Evolutionary conservation across 2,113 vertebrate species (phyloP).

Genomic region (Oncorhynchus masou): DNA sequence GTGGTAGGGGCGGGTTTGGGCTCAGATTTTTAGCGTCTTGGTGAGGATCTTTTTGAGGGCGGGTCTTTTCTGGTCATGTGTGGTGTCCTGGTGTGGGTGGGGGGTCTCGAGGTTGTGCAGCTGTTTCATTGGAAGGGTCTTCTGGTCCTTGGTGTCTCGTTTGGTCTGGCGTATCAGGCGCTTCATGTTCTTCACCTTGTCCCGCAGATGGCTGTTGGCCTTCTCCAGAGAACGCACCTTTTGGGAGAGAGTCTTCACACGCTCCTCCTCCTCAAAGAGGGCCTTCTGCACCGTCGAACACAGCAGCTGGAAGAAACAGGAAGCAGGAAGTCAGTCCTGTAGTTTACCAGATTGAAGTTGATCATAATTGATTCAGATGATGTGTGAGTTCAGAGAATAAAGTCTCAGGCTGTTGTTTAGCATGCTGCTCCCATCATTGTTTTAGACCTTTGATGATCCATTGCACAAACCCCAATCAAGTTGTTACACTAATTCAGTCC

Average conservation of each 20-base stretch:
- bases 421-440: too few relatives aligned
- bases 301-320: slow-evolving; percentile 63
- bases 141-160: slow-evolving; percentile 70
- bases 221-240: slow-evolving; percentile 79
- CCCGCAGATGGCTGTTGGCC: slow-evolving; percentile 77
- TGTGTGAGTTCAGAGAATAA: neutral
- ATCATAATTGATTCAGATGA: slow-evolving; percentile 50
- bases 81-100: slow-evolving; percentile 73
- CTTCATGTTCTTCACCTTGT: slow-evolving; percentile 82
- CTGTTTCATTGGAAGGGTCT: slow-evolving; percentile 70
- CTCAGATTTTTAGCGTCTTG: slow-evolving; percentile 69
- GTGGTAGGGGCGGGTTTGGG: slow-evolving; percentile 36
- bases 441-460: too few relatives aligned
- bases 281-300: slow-evolving; percentile 82
- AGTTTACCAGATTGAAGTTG: too few relatives aligned
- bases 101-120: slow-evolving; percentile 60
- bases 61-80: slow-evolving; percentile 56
- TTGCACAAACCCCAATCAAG: too few relatives aligned
- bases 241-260: slow-evolving; percentile 75
- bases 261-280: slow-evolving; percentile 82
- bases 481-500: too few relatives aligned
- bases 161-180: slow-evolving; percentile 77
- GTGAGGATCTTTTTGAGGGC: slow-evolving; percentile 59
- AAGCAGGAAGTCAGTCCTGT: neutral
- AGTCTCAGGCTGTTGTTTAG: too few relatives aligned